Evolutionary conservation across 2,888 invertebrate genomes (phyloP), one percentile per base, ranked within the genome.

Genomic region (Cotesia congregata): DNA sequence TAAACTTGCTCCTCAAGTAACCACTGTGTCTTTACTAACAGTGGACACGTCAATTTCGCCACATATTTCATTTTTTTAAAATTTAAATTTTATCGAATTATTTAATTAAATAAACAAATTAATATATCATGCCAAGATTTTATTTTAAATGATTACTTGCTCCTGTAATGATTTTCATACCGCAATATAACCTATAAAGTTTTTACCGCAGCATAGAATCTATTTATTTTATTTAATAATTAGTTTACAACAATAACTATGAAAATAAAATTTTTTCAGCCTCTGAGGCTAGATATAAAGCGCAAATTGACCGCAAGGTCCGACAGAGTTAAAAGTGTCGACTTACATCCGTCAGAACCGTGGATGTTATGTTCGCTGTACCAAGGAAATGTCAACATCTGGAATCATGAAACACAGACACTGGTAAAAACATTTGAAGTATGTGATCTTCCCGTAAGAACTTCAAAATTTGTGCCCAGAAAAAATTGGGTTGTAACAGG

Each of bases 401-500:
- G 99, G 98, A 99, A 99, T 90, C 95, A 97, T 91, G 99, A 99
- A 89, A 96, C 95, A 79, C 98, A 98, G 90, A 94, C 94, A 85
- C 92, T 96, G 83, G 95, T 96, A 9, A 95, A 95, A 88, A 94
- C 96, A 83, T 96, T 97, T 86, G 97, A 97, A 91, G 97, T 97
- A 2, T 99, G 99, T 89, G 98, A 99, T 88, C 91, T 98, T 40
- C 99, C 99, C 0, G 99, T 99, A 4, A 92, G 99, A 84, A 95
- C 98, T 0, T 98, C 98, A 0, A 96, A 96, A 85, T 99, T 99
- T 90, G 96, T 99, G 7, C 95, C 98, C 1, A 92, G 99, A 60
- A 99, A 99, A 90, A 99, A 98, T 90, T 99, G 99, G 99, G 94
- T 99, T 70, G 94, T 99, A 70, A 97, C 98, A 1, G 99, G 99